Evolutionary conservation across 2,888 invertebrate genomes (phyloP), one percentile per base, ranked within the genome.

Genomic region (Cyclophora albipunctata): DNA sequence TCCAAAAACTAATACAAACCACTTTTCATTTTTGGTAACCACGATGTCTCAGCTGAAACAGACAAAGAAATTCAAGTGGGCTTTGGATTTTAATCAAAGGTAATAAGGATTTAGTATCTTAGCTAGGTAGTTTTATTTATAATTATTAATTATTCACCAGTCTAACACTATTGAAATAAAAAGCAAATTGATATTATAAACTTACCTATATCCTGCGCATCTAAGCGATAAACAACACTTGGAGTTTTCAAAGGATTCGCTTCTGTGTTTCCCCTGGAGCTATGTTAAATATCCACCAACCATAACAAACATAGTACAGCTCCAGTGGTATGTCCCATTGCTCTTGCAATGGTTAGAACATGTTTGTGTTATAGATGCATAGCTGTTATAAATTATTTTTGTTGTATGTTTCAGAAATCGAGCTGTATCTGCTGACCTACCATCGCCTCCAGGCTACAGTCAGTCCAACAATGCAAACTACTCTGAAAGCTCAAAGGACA

Each of bases 371-470:
- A 20, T 1, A 20, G 20, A 20, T 20, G 20, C 20, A 20, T 43
- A 46, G 34, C 42, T 41, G 45, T 46, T 5, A 45, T 46, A 45
- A 20, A 33, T 20, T 20, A 20, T 20, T 20, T 20, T 20, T 20
- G 20, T 20, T 20, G 20, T 46, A 47, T 45, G 46, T 34, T 69
- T 76, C 70, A 86, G 86, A 58, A 73, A 70, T 54, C 76, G 73
- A 55, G 59, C 68, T 3, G 60, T 67, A 46, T 52, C 73, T 7
- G 82, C 74, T 49, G 94, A 94, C 52, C 75, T 95, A 55, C 90
- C 95, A 1, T 91, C 94, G 40, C 97, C 97, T 34, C 96, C 97
- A 40, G 97, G 97, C 0, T 97, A 93, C 70, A 95, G 93, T 76
- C 92, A 93, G 48, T 92, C 93, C 2, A 90, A 92, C 3, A 91